These are phyloP conservation scores for Calycopis cecrops DNA, from an alignment of 1,140 invertebrate genomes.

Conservation along the genomic window DNA sequence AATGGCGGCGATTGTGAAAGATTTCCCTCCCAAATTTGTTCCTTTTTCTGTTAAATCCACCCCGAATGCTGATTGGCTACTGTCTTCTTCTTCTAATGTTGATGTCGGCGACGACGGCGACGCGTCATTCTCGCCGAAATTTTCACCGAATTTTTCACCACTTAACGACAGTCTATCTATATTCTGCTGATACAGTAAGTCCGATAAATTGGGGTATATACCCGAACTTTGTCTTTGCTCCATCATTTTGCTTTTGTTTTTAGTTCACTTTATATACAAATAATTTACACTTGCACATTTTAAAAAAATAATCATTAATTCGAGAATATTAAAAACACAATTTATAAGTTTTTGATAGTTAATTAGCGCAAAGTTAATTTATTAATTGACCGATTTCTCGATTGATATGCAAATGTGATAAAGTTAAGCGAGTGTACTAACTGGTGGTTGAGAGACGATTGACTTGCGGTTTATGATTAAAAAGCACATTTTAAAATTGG, in stretches of 20 bases:
- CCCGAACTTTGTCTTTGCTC: slow-evolving; percentile 37
- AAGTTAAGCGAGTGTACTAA: slow-evolving; percentile 21
- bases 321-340: background rate
- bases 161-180: slow-evolving; percentile 32
- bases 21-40: slow-evolving; percentile 58
- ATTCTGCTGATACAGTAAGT: slow-evolving; percentile 53
- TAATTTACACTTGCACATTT: slow-evolving; percentile 26
- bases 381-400: slow-evolving; percentile 28
- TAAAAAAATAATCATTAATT: slow-evolving; percentile 14
- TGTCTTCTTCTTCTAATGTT: slow-evolving; percentile 52
- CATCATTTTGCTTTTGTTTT: slow-evolving; percentile 37
- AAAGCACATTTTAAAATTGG: slow-evolving; percentile 49
- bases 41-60: slow-evolving; percentile 59
- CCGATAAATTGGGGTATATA: slow-evolving; percentile 53
- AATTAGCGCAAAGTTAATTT: slow-evolving; percentile 22
- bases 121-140: slow-evolving; percentile 28
- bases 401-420: slow-evolving; percentile 21
- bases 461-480: slow-evolving; percentile 56
- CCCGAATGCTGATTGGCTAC: slow-evolving; percentile 52
- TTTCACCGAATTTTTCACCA: slow-evolving; percentile 36
- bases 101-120: slow-evolving; percentile 26
- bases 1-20: slow-evolving; percentile 66
- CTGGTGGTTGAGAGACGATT: slow-evolving; percentile 32
- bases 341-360: background rate
- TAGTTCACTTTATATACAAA: slow-evolving; percentile 38